phyloP scores from a whole-genome alignment of 2,113 vertebrate genomes.

The Bungarus multicinctus region DNA sequence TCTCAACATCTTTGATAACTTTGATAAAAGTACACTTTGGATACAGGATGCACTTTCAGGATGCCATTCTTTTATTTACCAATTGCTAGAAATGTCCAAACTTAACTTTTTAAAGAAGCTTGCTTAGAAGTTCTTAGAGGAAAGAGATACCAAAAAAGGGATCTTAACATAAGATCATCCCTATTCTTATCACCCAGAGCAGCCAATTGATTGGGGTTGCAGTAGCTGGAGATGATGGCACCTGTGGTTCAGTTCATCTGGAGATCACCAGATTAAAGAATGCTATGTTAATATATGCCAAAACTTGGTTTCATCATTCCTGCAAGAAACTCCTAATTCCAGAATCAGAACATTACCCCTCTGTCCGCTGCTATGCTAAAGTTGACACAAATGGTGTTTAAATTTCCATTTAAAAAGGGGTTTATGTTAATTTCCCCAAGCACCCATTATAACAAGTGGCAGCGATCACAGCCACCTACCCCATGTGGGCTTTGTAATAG shows the following conservation, averaged over 20 bases:
- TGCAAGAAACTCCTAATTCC: not conserved
- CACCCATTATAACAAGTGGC: slow-evolving; percentile 26
- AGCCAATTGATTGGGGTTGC: not conserved
- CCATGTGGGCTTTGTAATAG: slow-evolving; percentile 41
- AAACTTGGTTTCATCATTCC: not conserved
- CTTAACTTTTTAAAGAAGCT: not conserved
- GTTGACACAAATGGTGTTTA: slow-evolving; percentile 16
- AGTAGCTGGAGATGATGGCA: not conserved
- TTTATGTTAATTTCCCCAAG: slow-evolving; percentile 45
- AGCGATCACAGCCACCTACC: not conserved
- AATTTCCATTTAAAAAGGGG: slow-evolving; percentile 22
- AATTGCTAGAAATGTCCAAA: not conserved
- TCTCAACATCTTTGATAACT: not conserved
- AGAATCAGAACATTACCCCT: not conserved
- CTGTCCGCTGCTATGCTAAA: not conserved
- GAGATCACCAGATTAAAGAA: not conserved
- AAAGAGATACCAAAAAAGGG: not conserved
- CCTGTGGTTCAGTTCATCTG: not conserved
- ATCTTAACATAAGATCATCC: not conserved
- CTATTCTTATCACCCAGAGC: not conserved
- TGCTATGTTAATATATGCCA: not conserved
- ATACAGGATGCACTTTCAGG: not conserved
- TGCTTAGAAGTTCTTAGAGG: not conserved
- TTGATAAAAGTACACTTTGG: not conserved
- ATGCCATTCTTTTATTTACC: not conserved